Percentiles rank a stretch among this genome's conserved stretches.
Conservation (phyloP, 2,797 vertebrate genomes). For the Pipistrellus pipistrellus region DNA sequence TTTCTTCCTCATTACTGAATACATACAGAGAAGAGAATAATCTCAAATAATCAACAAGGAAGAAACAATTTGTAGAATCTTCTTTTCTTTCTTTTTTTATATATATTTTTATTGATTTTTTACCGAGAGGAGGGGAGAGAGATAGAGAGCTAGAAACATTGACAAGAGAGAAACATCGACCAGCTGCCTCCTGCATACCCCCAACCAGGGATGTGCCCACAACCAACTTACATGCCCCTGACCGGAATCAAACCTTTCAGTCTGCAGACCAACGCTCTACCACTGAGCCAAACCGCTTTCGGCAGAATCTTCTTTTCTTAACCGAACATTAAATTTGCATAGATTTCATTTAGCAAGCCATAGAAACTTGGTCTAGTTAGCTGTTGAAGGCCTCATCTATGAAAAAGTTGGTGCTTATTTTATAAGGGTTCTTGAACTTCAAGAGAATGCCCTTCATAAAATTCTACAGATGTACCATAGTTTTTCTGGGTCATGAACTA, state of each 20-base stretch:
- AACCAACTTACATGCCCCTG: no score
- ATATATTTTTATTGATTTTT: no score
- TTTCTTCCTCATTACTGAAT: not conserved
- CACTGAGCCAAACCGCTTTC: no score
- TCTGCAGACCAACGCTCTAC: no score
- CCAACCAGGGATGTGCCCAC: no score
- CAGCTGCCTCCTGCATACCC: no score
- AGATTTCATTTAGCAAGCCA: not conserved
- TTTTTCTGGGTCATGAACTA: conserved; percentile 37
- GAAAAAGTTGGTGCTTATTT: not conserved
- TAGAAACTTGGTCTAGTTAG: not conserved
- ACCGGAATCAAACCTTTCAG: no score
- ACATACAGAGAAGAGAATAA: not conserved
- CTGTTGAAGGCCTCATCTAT: not conserved
- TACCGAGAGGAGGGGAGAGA: no score
- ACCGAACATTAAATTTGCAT: not conserved
- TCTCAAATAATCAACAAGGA: not conserved
- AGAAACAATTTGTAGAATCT: not conserved
- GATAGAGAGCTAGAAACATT: no score
- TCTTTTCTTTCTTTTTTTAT: no score
- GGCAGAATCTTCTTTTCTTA: not conserved
- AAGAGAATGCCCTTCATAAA: not conserved
- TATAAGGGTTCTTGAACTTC: not conserved
- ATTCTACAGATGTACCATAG: not conserved
- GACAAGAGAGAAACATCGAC: no score